Evolutionary conservation across 2,888 invertebrate species (phyloP).

Genomic region (Dasypolia templi): DNA sequence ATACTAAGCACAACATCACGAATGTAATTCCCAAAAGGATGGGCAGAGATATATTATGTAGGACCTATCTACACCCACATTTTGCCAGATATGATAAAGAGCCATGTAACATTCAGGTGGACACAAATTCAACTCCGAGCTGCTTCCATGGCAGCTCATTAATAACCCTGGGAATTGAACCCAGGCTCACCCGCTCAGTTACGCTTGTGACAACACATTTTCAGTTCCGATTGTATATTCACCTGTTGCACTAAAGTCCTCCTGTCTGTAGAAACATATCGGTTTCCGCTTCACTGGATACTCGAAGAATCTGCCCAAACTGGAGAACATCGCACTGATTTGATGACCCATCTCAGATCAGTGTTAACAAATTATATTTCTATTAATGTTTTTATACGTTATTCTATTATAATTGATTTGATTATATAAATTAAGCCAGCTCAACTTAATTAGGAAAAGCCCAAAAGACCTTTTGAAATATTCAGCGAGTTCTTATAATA

Average conservation of each 20-base stretch:
- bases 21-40: not conserved
- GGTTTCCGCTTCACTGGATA: slow-evolving; percentile 91
- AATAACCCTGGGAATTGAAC: slow-evolving; percentile 22
- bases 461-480: not conserved
- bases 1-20: not conserved
- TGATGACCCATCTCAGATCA: slow-evolving; percentile 86
- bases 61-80: not conserved
- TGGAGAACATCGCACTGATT: slow-evolving; percentile 83
- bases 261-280: slow-evolving; percentile 90
- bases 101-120: not conserved
- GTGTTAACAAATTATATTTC: not conserved
- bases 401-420: not conserved
- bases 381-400: not conserved
- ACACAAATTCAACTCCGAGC: not conserved
- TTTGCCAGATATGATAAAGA: not conserved
- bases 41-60: no score
- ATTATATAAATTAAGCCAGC: not conserved
- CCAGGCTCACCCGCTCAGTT: not conserved
- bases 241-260: slow-evolving; percentile 91
- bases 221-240: not conserved
- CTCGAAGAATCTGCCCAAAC: slow-evolving; percentile 88
- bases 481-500: not conserved
- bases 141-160: no score
- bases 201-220: not conserved
- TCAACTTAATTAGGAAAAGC: not conserved